phyloP scores from a whole-genome alignment of 2,113 vertebrate species.

The Dryoscopus gambensis region DNA sequence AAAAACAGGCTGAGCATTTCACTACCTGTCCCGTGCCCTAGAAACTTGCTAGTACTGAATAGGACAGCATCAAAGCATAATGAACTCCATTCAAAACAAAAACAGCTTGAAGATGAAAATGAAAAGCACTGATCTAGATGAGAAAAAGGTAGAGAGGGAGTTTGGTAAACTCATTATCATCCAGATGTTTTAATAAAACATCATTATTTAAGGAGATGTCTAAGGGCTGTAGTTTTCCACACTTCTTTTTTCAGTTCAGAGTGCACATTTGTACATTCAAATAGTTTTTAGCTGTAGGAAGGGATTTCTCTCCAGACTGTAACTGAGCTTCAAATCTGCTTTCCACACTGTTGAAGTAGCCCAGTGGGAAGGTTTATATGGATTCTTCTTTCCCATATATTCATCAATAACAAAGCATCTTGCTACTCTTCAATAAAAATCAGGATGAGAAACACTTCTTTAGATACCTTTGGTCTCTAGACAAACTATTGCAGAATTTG shows the following conservation, averaged over 20 bases:
- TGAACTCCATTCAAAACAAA: background rate
- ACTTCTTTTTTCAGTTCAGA: background rate
- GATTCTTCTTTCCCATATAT: background rate
- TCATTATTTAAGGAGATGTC: background rate
- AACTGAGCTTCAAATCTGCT: background rate
- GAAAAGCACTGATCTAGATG: background rate
- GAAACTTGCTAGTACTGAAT: background rate
- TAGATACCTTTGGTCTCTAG: background rate
- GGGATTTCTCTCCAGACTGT: background rate
- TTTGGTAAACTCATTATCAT: background rate
- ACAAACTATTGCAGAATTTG: background rate
- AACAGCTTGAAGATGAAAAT: background rate
- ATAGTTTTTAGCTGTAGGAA: background rate
- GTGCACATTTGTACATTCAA: rapidly evolving
- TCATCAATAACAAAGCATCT: background rate
- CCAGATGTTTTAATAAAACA: background rate
- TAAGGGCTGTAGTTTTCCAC: background rate
- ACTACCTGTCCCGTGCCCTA: background rate
- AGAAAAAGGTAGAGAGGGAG: background rate
- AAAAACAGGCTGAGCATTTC: background rate
- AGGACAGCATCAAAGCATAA: background rate
- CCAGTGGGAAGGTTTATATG: background rate
- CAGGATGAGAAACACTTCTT: background rate
- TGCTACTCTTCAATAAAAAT: background rate
- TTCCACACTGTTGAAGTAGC: background rate